Conservation (phyloP, 2,888 invertebrate species). For the Chrysotoxum bicinctum region DNA sequence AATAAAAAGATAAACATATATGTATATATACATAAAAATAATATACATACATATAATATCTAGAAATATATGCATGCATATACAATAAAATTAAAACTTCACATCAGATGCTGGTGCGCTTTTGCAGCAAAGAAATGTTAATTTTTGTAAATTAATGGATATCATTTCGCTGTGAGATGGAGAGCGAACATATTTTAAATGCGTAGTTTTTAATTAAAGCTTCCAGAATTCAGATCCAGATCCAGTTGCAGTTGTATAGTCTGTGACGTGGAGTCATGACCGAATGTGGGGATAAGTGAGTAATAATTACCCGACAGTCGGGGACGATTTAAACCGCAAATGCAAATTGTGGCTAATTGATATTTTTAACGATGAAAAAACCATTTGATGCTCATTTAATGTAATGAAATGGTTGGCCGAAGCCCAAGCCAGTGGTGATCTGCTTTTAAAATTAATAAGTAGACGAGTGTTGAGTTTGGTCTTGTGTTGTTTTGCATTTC, state of each 20-base stretch:
- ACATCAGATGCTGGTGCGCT: conserved; percentile 22
- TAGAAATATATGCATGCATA: conserved; percentile 13
- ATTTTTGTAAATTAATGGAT: conserved; percentile 67
- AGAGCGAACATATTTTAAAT: conserved; percentile 37
- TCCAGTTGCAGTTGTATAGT: background rate
- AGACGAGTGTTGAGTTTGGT: background rate
- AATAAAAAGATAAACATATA: conserved; percentile 47
- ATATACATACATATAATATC: conserved; percentile 22
- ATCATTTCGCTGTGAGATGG: conserved; percentile 53
- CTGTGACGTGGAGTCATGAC: conserved; percentile 8
- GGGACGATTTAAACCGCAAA: conserved; percentile 43
- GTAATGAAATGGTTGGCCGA: conserved; percentile 6
- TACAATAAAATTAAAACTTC: conserved; percentile 24
- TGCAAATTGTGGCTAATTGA: conserved; percentile 65
- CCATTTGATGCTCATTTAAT: conserved; percentile 11
- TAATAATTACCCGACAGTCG: conserved; percentile 56
- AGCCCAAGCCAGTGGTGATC: background rate
- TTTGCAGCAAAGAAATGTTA: conserved; percentile 43
- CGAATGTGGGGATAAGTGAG: conserved; percentile 43
- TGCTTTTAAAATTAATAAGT: background rate
- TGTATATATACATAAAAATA: conserved; percentile 27
- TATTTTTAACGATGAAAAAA: conserved; percentile 18
- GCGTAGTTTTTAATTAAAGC: conserved; percentile 61
- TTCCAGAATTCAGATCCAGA: conserved; percentile 12
- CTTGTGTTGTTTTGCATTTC: background rate